Evolutionary conservation across 2,888 invertebrate species (phyloP), one percentile per base, ranked within the genome.

Genomic region (Ormyrus pomaceus): DNA sequence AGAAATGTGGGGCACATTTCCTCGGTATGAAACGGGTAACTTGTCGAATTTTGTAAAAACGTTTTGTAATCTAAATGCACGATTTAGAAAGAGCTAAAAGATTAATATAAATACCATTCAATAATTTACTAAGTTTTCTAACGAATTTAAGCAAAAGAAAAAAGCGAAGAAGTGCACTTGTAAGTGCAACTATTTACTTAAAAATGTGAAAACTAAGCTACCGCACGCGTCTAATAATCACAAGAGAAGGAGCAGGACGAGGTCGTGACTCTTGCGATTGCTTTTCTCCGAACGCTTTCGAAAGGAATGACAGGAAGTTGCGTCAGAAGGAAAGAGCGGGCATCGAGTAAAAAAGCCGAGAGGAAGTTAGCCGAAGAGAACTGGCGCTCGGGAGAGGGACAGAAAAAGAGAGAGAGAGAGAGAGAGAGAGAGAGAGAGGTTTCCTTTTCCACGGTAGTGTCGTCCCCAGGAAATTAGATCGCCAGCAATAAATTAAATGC

Each of bases 401-500:
- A 34, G 34, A 34, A 34, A 34, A 34, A n/a, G n/a, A n/a, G n/a
- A n/a, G n/a, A n/a, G n/a, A n/a, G n/a, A n/a, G n/a, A 34, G 48
- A 6, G 46, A 59, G n/a, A 66, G 13, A 53, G 68, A 34, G 48
- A 6, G 46, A 59, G n/a, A 66, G 13, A 55, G 68, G 61, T 77
- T 76, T 76, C 71, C 48, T 68, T 76, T 73, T 66, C 62, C 62
- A 34, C 51, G 68, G 64, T 66, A 82, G 82, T 76, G 80, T 83
- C 82, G 72, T 78, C 70, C 65, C 71, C 75, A 80, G 79, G 83
- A 84, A 86, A 86, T 86, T 86, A 83, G 84, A 85, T 85, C 82
- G 82, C 80, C 77, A 79, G 83, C 83, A 82, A 87, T 86, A 86
- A 86, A 87, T 87, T 85, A 86, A 84, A 81, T 62, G 68, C 77